Conservation (phyloP, 2,797 vertebrate species). For the Leptatherina wallacei region DNA sequence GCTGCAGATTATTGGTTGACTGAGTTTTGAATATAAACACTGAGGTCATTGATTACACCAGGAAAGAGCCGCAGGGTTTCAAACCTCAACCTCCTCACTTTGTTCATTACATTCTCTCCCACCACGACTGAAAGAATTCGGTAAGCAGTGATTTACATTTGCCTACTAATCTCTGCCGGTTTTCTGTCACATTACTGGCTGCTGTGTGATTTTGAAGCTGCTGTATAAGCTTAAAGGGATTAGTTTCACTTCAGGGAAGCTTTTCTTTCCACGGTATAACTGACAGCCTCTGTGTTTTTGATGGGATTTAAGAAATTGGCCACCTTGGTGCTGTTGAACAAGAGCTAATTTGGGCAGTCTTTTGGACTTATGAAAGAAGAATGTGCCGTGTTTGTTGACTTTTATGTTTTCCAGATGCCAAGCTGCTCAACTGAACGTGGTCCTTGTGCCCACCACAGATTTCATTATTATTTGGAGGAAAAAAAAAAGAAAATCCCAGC, state of each 20-base stretch:
- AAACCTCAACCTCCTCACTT: background rate
- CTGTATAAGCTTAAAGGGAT: constrained; percentile 51
- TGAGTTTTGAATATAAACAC: constrained; percentile 48
- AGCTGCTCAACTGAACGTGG: constrained; percentile 38
- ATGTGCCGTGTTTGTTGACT: constrained; percentile 15
- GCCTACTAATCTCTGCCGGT: constrained; percentile 17
- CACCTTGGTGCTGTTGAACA: constrained; percentile 35
- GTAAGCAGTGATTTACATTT: constrained; percentile 45
- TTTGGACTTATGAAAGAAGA: constrained; percentile 23
- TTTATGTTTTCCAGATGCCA: constrained; percentile 21
- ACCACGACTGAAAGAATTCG: constrained; percentile 12
- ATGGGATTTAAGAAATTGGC: constrained; percentile 48
- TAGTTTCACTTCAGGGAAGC: constrained; percentile 52
- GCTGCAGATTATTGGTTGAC: constrained; percentile 38
- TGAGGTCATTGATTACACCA: constrained; percentile 30
- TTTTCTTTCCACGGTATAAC: constrained; percentile 33
- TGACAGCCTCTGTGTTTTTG: constrained; percentile 55
- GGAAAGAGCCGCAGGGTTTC: constrained; percentile 1
- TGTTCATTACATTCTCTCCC: constrained; percentile 1
- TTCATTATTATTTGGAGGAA: constrained; percentile 37
- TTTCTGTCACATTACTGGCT: constrained; percentile 12
- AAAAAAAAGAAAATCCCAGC: no score
- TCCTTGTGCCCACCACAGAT: constrained; percentile 46
- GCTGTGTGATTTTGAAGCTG: constrained; percentile 34
- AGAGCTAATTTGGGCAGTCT: constrained; percentile 43